Evolutionary conservation across 2,797 vertebrate species (phyloP), one percentile per base, ranked within the genome.

Genomic region (Periophthalmus magnuspinnatus): DNA sequence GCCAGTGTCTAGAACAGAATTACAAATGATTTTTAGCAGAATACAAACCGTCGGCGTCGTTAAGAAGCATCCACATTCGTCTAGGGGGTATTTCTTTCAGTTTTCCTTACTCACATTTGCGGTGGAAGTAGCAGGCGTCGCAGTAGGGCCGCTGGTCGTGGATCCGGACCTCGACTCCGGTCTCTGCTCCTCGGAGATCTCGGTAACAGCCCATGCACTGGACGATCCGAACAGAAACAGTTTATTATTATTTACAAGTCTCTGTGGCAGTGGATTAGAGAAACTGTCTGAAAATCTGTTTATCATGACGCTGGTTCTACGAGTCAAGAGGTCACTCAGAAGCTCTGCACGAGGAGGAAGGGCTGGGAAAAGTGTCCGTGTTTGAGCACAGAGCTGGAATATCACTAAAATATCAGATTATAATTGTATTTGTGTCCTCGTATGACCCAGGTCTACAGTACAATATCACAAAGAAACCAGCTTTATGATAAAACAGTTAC

Each of bases 81-180:
- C 13, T 56, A 7, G 13, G 16, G n/a, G n/a, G n/a, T n/a, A n/a
- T n/a, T n/a, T n/a, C n/a, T n/a, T n/a, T n/a, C n/a, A n/a, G n/a
- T n/a, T n/a, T n/a, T n/a, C n/a, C 34, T 59, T 0, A 84, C 91
- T 92, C 94, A 97, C 97, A 94, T 94, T 95, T 92, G 90, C 95
- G 90, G 91, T 93, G 89, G 93, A 94, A 83, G 94, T 96, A 95
- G 93, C 96, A 97, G 92, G 87, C 78, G 14, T 97, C 94, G 88
- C 97, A 97, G 94, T 93, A 95, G 71, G 96, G 94, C 69, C 94
- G 94, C 80, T 90, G 66, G 88, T 95, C 94, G 91, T 93, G 80
- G 91, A 98, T 94, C 83, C 94, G 89, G 84, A 98, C 95, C 93
- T 96, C 95, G 45, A 95, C 93, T 92, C 95, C 94, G 3, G 90